Base-by-base conservation (phyloP, 53 echinoderm and acorn worm genomes). In the Holothuria scabra region DNA sequence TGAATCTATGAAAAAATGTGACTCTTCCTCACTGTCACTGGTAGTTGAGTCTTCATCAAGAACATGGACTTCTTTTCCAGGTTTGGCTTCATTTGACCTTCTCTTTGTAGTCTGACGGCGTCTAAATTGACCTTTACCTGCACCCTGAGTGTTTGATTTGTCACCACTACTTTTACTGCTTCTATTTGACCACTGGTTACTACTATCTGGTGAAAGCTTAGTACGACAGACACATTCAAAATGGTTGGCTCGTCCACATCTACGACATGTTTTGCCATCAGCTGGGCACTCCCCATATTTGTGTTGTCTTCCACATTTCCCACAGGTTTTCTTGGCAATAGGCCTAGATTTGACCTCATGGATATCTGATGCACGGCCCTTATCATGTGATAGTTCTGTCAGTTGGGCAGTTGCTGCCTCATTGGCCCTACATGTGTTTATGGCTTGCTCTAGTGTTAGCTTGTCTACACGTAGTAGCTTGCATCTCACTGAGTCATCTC, bases 391-490 rank as follows among this genome's bases (percentile, higher is more conserved):
- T 35, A 35, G 35, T 35, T 35, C 35, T 35, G 35, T 35, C 35
- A 35, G 6, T 35, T 35, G 35, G 6, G 35, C 35, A 35, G 35
- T 66, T 66, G 28, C 14, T 26, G 30, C 28, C 66, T 66, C 66
- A 66, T 66, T 1, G n/a, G n/a, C n/a, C 28, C 30, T 66, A 26
- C 29, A 66, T 66, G 66, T 66, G 66, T 28, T 66, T 7, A 28
- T 28, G 7, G 10, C 24, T 10, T 33, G 9, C 0, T 66, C 66
- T 66, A 66, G 66, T 66, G 28, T 28, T 25, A 66, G 66, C 29
- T 66, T 66, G 66, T 66, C 30, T 66, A 28, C 26, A 23, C 34
- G 66, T 66, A 25, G 28, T 66, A 25, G 66, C 66, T 30, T 66
- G 28, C 34, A 33, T 28, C 66, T 66, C 24, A 66, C 18, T 66